These are phyloP conservation scores for Petroica traversi DNA, from an alignment of 2,113 vertebrate genomes.

Conservation along the genomic window DNA sequence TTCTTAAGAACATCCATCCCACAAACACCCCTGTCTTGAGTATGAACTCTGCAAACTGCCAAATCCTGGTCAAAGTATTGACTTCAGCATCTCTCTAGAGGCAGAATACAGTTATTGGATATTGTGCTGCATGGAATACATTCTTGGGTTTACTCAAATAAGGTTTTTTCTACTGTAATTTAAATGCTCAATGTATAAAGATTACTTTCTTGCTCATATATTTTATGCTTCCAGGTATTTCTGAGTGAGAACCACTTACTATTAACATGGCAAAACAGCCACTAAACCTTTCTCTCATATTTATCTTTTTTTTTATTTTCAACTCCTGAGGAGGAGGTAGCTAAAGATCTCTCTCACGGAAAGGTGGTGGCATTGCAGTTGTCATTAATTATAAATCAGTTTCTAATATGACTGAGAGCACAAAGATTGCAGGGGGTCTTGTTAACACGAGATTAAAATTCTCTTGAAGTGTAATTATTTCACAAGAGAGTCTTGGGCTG, in stretches of 20 bases:
- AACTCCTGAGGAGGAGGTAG: not conserved
- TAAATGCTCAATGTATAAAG: not conserved
- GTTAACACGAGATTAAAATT: slow-evolving; percentile 69
- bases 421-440: slow-evolving; percentile 61
- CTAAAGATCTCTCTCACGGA: slow-evolving; percentile 25
- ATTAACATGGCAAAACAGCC: not conserved
- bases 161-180: not conserved
- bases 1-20: not conserved
- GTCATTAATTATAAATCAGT: slow-evolving; percentile 75
- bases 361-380: slow-evolving; percentile 29
- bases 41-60: not conserved
- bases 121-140: not conserved
- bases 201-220: not conserved
- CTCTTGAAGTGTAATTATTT: slow-evolving; percentile 68
- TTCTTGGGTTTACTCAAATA: not conserved
- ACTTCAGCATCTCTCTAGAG: not conserved
- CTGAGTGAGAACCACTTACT: not conserved
- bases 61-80: not conserved
- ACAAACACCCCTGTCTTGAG: not conserved
- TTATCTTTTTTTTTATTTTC: not conserved
- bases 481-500: slow-evolving; percentile 9
- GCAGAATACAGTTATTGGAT: not conserved
- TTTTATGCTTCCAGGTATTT: not conserved
- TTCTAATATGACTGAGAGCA: slow-evolving; percentile 65
- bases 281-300: not conserved